Base-by-base conservation (phyloP, 2,888 invertebrate species). In the Drosophila paracracens region DNA sequence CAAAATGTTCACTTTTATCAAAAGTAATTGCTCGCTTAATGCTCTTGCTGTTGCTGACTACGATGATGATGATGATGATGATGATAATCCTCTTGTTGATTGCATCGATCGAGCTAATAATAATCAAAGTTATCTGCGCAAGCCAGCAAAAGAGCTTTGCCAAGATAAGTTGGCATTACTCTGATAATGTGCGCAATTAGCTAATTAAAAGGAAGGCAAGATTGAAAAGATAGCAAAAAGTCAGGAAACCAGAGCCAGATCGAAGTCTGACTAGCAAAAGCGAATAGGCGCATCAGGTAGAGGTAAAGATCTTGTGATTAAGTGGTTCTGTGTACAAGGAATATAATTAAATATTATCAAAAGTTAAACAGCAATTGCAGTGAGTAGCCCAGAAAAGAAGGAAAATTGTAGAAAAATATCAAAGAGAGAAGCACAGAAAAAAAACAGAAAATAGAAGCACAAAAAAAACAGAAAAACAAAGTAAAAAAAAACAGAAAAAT, bases 1-100 rank as follows among this genome's bases (percentile, higher is more conserved):
- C 77, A 72, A 72, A 75, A 75, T 75, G 75, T 79, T 79, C 57
- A 63, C 46, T 62, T 76, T 73, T 72, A 79, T 72, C 81, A 72
- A 76, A 67, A 76, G 81, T 81, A 79, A 79, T 79, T 79, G 78
- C 81, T 59, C 33, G 80, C 67, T 46, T 56, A 48, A 51, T 31
- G 43, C 36, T 51, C 50, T 48, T 58, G 50, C 36, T 62, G 66
- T 61, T 40, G 38, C 4, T 59, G 27, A 46, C 67, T 25, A 64
- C 58, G 43, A 40, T 52, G 40, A 51, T 63, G 40, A 27, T 25
- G 52, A 4, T 53, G 27, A 57, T 70, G 27, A 76, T 59, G 46
- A 38, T 48, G 38, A 53, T 62, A 38, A 54, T 31, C 21, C 52
- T 65, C 11, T 40, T 48, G 29, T 46, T 59, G 21, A 53, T 29